Evolutionary conservation across 1,140 invertebrate species (phyloP).

Genomic region (Platorchestia sp.): DNA sequence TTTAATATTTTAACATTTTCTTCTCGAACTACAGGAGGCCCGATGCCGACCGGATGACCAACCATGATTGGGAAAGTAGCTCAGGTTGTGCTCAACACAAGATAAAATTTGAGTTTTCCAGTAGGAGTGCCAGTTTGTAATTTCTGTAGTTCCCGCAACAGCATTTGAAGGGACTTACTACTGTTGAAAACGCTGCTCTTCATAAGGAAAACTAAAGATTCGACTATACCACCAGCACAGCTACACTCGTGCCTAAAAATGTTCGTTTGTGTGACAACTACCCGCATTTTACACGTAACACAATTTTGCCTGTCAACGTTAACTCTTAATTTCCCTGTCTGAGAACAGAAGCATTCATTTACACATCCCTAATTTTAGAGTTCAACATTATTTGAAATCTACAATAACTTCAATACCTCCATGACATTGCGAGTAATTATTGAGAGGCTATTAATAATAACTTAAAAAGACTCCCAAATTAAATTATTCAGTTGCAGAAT

Average conservation of each 20-base stretch:
- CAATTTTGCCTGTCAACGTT: not conserved
- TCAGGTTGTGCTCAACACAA: not conserved
- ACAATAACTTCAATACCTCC: not conserved
- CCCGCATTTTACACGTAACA: not conserved
- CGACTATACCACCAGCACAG: not conserved
- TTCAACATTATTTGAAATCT: not conserved
- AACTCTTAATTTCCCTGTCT: not conserved
- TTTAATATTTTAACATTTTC: not conserved
- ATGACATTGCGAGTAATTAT: not conserved
- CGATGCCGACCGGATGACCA: not conserved
- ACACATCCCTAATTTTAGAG: not conserved
- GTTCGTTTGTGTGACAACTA: not conserved
- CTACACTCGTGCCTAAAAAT: not conserved
- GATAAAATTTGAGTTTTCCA: not conserved
- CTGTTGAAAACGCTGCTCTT: not conserved
- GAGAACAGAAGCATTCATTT: not conserved
- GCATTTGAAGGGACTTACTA: not conserved
- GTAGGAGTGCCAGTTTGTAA: not conserved
- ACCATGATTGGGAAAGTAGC: not conserved
- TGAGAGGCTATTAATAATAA: not conserved
- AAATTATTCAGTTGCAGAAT: not conserved
- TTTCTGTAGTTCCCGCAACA: not conserved
- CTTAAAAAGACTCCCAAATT: not conserved
- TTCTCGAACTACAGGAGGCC: not conserved
- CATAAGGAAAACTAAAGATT: not conserved